A percentile compares a stretch with the other conserved stretches of the same genome.
phyloP scores from a whole-genome alignment of 2,888 invertebrate species.

The Prosapia bicincta region DNA sequence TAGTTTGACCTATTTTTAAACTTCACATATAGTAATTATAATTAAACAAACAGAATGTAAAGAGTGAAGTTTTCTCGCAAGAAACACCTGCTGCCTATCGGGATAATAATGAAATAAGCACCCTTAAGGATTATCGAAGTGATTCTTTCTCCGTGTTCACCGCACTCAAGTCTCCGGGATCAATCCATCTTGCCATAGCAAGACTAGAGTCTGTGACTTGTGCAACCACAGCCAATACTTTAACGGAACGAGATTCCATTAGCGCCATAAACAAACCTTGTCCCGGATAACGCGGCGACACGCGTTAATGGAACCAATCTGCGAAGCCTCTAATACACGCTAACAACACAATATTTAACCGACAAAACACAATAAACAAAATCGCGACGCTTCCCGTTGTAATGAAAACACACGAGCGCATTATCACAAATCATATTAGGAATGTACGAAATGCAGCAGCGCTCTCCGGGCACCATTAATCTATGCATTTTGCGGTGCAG shows the following conservation, averaged over 20 bases:
- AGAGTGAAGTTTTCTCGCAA: too few relatives aligned
- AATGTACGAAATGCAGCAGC: constrained; percentile 15
- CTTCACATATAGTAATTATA: too few relatives aligned
- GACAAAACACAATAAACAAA: constrained; percentile 16
- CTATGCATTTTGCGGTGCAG: constrained; percentile 13
- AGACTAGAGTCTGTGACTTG: too few relatives aligned
- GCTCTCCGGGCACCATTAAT: constrained; percentile 11
- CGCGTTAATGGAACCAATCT: not conserved
- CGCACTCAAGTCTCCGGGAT: too few relatives aligned
- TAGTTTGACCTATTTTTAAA: too few relatives aligned
- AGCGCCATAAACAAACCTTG: not conserved
- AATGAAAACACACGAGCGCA: constrained; percentile 25
- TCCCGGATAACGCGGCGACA: not conserved
- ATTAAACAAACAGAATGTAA: too few relatives aligned
- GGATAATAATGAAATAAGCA: too few relatives aligned
- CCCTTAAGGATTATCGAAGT: too few relatives aligned
- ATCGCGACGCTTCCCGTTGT: constrained; percentile 20
- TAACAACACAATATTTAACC: not conserved
- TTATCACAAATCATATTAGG: constrained; percentile 26
- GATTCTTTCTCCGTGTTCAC: too few relatives aligned
- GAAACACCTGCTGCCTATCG: too few relatives aligned
- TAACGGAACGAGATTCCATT: not conserved
- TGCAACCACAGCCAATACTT: too few relatives aligned
- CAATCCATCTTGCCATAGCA: too few relatives aligned
- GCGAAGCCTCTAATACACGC: not conserved